phyloP scores from a whole-genome alignment of 2,888 invertebrate species.

The Laothoe populi region DNA sequence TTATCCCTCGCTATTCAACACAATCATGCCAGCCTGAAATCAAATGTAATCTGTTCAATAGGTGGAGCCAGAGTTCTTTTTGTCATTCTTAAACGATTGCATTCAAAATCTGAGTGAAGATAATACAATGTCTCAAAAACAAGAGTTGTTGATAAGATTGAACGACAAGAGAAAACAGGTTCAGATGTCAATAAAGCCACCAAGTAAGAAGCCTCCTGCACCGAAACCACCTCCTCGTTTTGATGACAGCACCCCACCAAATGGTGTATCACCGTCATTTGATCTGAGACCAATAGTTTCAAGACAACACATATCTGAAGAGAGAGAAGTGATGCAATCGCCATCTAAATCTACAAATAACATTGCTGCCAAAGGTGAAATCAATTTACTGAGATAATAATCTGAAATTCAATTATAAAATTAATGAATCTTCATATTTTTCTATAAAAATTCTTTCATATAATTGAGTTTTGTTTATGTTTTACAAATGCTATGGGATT shows the following conservation, averaged over 20 bases:
- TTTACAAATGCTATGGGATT: too few relatives aligned
- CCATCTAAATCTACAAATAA: slow-evolving; percentile 59
- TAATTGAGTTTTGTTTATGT: too few relatives aligned
- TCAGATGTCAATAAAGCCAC: slow-evolving; percentile 68
- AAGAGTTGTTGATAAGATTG: slow-evolving; percentile 86
- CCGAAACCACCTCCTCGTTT: slow-evolving; percentile 75
- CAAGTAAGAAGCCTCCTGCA: slow-evolving; percentile 68
- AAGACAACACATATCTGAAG: slow-evolving; percentile 76
- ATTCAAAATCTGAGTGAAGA: slow-evolving; percentile 84
- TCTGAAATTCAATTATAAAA: too few relatives aligned
- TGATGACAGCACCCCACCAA: slow-evolving; percentile 74
- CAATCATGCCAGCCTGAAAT: too few relatives aligned
- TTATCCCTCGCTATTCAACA: too few relatives aligned
- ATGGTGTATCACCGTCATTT: slow-evolving; percentile 78
- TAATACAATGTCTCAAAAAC: slow-evolving; percentile 77
- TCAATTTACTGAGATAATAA: slow-evolving; percentile 18
- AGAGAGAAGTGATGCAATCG: slow-evolving; percentile 57
- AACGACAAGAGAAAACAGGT: slow-evolving; percentile 87
- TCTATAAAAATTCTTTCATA: too few relatives aligned
- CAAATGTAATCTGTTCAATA: slow-evolving; percentile 45
- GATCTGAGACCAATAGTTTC: slow-evolving; percentile 76
- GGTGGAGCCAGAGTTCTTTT: slow-evolving; percentile 89
- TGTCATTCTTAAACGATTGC: slow-evolving; percentile 89
- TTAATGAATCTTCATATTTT: too few relatives aligned
- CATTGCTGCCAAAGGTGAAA: slow-evolving; percentile 56